Conservation (phyloP, 2,888 invertebrate species). For the Cephus spinipes region DNA sequence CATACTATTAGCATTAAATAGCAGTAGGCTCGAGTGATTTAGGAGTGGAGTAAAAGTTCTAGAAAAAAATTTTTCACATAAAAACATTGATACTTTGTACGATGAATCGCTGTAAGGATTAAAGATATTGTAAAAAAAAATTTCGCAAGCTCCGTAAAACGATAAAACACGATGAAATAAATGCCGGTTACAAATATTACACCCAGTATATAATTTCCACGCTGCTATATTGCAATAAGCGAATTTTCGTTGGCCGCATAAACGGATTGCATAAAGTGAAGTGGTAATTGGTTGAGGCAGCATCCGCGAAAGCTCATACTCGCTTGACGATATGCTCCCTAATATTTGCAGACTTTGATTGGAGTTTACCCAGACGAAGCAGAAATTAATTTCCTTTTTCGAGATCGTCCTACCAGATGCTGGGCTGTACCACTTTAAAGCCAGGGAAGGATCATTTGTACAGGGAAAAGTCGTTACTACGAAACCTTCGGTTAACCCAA, state of each 20-base stretch:
- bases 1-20: constrained; percentile 29
- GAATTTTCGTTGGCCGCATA: constrained; percentile 40
- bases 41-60: not conserved
- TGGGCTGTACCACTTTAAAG: not conserved
- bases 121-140: not conserved
- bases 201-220: not conserved
- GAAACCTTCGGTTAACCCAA: not conserved
- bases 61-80: not conserved
- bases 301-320: not conserved
- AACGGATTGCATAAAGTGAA: constrained; percentile 23
- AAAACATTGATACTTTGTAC: too few relatives aligned
- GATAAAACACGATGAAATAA: not conserved
- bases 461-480: not conserved
- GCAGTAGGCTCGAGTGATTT: not conserved
- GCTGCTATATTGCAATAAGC: not conserved
- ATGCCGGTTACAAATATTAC: not conserved
- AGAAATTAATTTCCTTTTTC: constrained; percentile 49
- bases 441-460: not conserved
- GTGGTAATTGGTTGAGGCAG: constrained; percentile 39
- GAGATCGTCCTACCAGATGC: constrained; percentile 4
- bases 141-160: too few relatives aligned
- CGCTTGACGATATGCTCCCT: constrained; percentile 40
- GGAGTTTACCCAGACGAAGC: constrained; percentile 46
- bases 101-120: too few relatives aligned
- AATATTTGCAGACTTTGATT: constrained; percentile 53